Conservation (phyloP, 1,140 invertebrate genomes). For the Leptinotarsa defecta region DNA sequence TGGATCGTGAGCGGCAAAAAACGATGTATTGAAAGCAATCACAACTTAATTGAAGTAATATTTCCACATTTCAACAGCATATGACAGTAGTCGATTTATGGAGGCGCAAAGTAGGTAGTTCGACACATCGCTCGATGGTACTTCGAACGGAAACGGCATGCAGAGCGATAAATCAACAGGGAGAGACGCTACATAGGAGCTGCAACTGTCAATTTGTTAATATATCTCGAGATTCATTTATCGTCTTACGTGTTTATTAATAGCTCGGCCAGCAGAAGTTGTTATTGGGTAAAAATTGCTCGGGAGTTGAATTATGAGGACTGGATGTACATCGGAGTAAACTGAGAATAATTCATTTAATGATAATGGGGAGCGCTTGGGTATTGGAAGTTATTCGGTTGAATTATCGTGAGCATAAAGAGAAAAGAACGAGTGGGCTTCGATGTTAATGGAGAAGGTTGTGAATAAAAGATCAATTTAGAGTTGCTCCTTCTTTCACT, state of each 20-base stretch:
- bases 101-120: constrained; percentile 31
- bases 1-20: background rate
- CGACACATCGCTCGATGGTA: constrained; percentile 31
- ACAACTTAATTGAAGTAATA: constrained; percentile 35
- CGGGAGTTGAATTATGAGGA: constrained; percentile 9
- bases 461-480: too few relatives aligned
- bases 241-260: constrained; percentile 37
- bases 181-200: constrained; percentile 35
- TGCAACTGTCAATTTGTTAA: constrained; percentile 40
- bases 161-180: constrained; percentile 34
- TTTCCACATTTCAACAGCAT: constrained; percentile 35
- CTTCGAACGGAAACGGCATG: constrained; percentile 37
- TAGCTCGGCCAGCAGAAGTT: constrained; percentile 19
- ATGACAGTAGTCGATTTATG: constrained; percentile 31
- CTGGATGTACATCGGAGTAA: constrained; percentile 9
- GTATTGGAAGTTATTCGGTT: background rate
- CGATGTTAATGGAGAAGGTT: background rate
- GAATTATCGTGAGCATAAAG: background rate
- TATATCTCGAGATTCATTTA: constrained; percentile 35
- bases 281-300: constrained; percentile 13
- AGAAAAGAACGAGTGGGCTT: background rate
- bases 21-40: constrained; percentile 33
- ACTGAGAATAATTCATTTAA: background rate
- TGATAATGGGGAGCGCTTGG: background rate
- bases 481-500: too few relatives aligned